Conservation (phyloP, 2,113 vertebrate species). For the Acanthochromis polyacanthus region DNA sequence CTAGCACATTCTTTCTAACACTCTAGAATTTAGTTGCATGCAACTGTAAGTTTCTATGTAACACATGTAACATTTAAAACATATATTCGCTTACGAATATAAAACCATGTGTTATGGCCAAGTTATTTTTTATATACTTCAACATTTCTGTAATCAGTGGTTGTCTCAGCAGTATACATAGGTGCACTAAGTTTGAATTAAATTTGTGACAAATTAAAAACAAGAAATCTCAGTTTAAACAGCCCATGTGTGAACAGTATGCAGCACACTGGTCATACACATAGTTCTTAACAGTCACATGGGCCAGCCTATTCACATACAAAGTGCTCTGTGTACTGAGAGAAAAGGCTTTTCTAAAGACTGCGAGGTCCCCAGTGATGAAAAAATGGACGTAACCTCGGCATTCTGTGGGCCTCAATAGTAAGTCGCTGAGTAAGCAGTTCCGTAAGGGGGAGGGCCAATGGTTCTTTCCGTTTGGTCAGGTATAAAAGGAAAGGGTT, state of each 20-base stretch:
- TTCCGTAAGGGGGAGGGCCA: slow-evolving; percentile 49
- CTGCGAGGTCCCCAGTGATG: slow-evolving; percentile 22
- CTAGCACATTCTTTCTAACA: no score
- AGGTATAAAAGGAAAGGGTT: slow-evolving; percentile 77
- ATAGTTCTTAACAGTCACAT: slow-evolving; percentile 26
- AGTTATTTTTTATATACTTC: no score
- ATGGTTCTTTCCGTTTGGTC: slow-evolving; percentile 36
- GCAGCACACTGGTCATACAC: neutral
- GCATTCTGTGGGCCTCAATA: slow-evolving; percentile 57
- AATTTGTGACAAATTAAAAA: neutral
- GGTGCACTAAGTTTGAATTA: no score
- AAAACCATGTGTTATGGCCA: no score
- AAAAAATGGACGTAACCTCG: slow-evolving; percentile 36
- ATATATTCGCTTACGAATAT: no score
- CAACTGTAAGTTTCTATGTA: no score
- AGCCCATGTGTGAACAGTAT: neutral
- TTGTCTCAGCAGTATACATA: no score
- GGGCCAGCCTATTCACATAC: slow-evolving; percentile 34
- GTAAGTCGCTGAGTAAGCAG: slow-evolving; percentile 61
- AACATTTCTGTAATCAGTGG: no score
- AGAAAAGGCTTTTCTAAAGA: slow-evolving; percentile 62
- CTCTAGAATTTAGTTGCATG: no score
- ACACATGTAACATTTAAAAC: no score
- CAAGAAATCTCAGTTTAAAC: neutral
- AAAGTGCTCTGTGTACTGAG: slow-evolving; percentile 35